Evolutionary conservation across 2,113 vertebrate species (phyloP).

Genomic region (Pycnonotus jocosus): DNA sequence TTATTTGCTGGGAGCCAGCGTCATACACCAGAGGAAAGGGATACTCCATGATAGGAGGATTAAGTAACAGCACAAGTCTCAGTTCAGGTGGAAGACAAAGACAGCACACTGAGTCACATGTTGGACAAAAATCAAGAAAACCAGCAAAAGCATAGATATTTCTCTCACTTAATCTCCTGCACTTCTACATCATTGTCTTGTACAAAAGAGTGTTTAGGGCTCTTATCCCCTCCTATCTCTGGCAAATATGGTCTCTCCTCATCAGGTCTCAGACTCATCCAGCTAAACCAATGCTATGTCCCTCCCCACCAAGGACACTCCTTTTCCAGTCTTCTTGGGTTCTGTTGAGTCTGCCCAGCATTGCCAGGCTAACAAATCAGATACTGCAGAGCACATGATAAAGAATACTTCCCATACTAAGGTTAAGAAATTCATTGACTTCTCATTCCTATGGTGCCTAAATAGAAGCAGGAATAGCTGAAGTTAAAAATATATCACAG

Average conservation of each 20-base stretch:
- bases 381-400: not conserved
- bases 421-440: not conserved
- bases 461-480: not conserved
- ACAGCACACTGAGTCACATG: accelerated
- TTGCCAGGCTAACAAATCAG: not conserved
- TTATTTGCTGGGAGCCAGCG: not conserved
- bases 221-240: not conserved
- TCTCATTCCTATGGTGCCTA: not conserved
- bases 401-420: not conserved
- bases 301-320: not conserved
- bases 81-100: not conserved
- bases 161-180: not conserved
- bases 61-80: not conserved
- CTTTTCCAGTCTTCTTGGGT: not conserved
- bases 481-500: not conserved
- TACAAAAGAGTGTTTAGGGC: not conserved
- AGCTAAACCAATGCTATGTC: not conserved
- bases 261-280: not conserved
- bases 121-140: not conserved
- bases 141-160: not conserved
- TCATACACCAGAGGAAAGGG: not conserved
- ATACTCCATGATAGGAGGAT: not conserved
- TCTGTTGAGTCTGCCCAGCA: not conserved
- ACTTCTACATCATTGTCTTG: not conserved
- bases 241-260: accelerated